phyloP scores from a whole-genome alignment of 2,113 vertebrate species.

The Centropus unirufus region DNA sequence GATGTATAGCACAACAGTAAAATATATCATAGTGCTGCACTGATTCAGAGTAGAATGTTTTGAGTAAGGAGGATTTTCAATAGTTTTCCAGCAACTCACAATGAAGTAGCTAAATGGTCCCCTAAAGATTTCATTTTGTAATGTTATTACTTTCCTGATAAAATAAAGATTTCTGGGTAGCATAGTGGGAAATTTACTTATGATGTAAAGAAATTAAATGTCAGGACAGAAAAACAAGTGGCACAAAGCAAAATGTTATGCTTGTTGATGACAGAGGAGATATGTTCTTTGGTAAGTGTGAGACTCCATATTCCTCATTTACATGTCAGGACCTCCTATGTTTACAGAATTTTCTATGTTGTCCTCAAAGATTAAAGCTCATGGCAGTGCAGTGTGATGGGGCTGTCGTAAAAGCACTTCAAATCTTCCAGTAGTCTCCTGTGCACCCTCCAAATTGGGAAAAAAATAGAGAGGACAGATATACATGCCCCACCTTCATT shows the following conservation, averaged over 20 bases:
- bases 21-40: background rate
- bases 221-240: background rate
- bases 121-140: background rate
- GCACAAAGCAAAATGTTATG: background rate
- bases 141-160: background rate
- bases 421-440: background rate
- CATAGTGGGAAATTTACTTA: background rate
- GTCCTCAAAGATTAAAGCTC: background rate
- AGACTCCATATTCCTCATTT: background rate
- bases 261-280: background rate
- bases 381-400: background rate
- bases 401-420: background rate
- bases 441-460: rapidly evolving
- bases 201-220: background rate
- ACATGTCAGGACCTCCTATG: background rate
- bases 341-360: background rate
- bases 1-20: background rate
- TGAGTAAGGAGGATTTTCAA: background rate
- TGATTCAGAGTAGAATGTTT: background rate
- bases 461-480: background rate
- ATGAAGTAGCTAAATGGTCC: background rate
- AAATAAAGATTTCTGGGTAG: background rate
- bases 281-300: rapidly evolving
- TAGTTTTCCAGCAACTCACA: background rate
- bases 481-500: rapidly evolving